phyloP scores from a whole-genome alignment of 1,140 invertebrate species.

The Battus philenor region DNA sequence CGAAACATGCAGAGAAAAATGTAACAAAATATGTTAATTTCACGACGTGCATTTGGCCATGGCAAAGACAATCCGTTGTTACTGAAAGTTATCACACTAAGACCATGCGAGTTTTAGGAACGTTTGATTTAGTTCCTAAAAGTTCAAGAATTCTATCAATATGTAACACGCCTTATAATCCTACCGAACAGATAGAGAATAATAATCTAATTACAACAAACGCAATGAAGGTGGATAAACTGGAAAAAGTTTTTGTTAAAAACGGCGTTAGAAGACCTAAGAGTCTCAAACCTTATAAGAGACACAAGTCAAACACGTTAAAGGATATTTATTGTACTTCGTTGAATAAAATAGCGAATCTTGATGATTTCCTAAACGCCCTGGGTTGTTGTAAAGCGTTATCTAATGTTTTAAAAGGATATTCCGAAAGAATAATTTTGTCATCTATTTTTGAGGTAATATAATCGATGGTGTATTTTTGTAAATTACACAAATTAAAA shows the following conservation, averaged over 20 bases:
- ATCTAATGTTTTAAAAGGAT: conserved; percentile 28
- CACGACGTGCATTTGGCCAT: background rate
- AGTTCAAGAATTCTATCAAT: background rate
- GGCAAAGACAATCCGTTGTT: background rate
- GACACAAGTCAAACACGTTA: conserved; percentile 40
- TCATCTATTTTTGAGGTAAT: conserved; percentile 28
- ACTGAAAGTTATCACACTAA: background rate
- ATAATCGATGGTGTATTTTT: background rate
- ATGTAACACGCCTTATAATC: background rate
- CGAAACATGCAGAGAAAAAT: conserved; percentile 2
- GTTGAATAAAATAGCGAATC: conserved; percentile 43
- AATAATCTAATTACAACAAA: conserved; percentile 3
- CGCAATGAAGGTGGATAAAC: background rate
- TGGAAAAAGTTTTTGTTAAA: conserved; percentile 8
- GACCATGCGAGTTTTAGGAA: background rate
- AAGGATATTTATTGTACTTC: conserved; percentile 26
- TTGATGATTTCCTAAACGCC: conserved; percentile 52
- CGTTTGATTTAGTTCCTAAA: background rate
- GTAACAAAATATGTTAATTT: conserved; percentile 5
- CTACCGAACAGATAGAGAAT: background rate
- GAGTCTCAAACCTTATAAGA: conserved; percentile 56
- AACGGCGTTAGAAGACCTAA: conserved; percentile 32
- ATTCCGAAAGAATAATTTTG: conserved; percentile 28
- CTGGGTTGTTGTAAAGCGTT: conserved; percentile 30
- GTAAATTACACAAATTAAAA: background rate